These are phyloP conservation scores for Macrotus californicus DNA, from an alignment of 2,113 vertebrate genomes.

Conservation along the genomic window DNA sequence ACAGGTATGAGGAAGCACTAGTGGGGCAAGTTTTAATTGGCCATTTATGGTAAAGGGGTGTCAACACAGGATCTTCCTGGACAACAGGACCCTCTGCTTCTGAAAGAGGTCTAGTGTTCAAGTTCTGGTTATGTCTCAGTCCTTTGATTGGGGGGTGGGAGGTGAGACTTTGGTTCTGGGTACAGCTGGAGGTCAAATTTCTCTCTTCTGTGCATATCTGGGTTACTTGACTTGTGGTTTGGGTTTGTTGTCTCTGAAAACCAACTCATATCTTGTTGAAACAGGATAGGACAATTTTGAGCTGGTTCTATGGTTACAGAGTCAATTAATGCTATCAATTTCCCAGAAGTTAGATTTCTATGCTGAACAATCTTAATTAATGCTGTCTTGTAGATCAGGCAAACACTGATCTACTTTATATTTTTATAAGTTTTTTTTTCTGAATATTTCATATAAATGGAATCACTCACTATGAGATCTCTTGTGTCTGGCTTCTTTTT, in stretches of 20 bases:
- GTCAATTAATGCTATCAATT: not conserved
- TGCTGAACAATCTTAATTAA: too few species aligned
- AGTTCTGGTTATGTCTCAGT: not conserved
- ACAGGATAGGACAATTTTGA: not conserved
- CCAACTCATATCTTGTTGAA: not conserved
- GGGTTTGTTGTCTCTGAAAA: not conserved
- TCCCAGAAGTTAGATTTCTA: too few species aligned
- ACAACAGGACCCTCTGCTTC: not conserved
- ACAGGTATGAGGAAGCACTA: not conserved
- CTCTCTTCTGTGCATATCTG: not conserved
- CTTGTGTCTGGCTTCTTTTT: not conserved
- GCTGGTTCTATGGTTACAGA: not conserved
- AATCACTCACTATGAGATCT: not conserved
- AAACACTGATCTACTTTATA: not conserved
- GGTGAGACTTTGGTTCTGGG: not conserved
- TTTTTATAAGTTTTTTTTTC: not conserved
- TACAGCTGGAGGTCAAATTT: not conserved
- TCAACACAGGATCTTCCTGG: not conserved
- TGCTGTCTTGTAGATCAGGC: too few species aligned
- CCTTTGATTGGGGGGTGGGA: not conserved
- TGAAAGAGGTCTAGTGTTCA: not conserved
- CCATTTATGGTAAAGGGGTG: not conserved
- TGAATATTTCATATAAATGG: not conserved
- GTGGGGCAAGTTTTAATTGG: not conserved
- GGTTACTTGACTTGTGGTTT: not conserved